Evolutionary conservation across 2,888 invertebrate species (phyloP), one percentile per base, ranked within the genome.

Genomic region (Cenopis cana): DNA sequence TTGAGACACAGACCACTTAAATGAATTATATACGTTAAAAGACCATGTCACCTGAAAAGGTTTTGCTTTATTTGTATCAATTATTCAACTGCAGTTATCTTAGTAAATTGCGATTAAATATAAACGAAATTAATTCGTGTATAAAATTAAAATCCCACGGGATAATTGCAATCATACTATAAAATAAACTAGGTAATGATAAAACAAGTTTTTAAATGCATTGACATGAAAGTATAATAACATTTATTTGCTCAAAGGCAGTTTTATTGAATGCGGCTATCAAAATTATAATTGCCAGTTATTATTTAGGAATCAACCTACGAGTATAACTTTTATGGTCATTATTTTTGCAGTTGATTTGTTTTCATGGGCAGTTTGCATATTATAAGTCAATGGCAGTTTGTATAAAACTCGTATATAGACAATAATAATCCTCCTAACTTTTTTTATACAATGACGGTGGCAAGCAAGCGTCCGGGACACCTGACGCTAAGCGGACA

Each of bases 261-360:
- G 38, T 61, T 67, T 71, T 60, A 71, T 67, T 69, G 55, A n/a
- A 55, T 12, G 11, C 24, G 41, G 49, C 59, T 33, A 61, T 67
- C 36, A 71, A 46, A 71, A 71, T 49, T 67, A 67, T 71, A 71
- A 67, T 66, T 71, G 66, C 60, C 55, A 49, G 60, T 52, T 67
- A 66, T 66, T 61, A 71, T 71, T 61, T 55, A 41, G 33, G 18
- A 59, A 59, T 56, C 59, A 59, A 29, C 52, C 20, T 57, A 57
- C 24, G 24, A 24, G 2, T 56, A 38, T 36, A 20, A 9, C 54
- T 60, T 68, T 68, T 68, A 68, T 55, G 54, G 10, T 54, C 41
- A 18, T 41, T 41, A 36, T 54, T 55, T 68, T 68, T 55, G 60
- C 68, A 52, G 59, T 29, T 52, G 54, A 46, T 41, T 57, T 18